These are phyloP conservation scores for Phenganax marumi DNA, from an alignment of 92 coral and sea anemone genomes.

Conservation along the genomic window DNA sequence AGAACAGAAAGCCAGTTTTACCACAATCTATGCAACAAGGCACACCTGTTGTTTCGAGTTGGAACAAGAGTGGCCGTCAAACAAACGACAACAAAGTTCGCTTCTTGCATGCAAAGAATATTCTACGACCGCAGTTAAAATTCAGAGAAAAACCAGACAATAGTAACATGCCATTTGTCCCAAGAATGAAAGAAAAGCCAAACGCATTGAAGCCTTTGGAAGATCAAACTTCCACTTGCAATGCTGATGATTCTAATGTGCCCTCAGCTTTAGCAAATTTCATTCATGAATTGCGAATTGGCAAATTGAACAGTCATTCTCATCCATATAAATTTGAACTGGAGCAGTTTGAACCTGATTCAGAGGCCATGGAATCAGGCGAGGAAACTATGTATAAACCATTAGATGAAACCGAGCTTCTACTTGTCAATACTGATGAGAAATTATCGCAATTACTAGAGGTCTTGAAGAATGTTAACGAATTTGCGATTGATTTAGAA, in stretches of 20 bases:
- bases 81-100: conserved; percentile 69
- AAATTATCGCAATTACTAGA: conserved; percentile 67
- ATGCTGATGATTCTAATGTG: conserved; percentile 60
- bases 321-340: conserved; percentile 91
- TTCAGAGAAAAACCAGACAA: conserved; percentile 87
- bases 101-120: conserved; percentile 87
- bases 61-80: conserved; percentile 62
- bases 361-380: conserved; percentile 52
- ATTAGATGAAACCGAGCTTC: conserved; percentile 73
- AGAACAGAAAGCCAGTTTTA: conserved; percentile 73
- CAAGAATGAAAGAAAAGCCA: conserved; percentile 78
- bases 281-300: conserved; percentile 81
- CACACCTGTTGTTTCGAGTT: conserved; percentile 88
- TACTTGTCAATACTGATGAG: conserved; percentile 67
- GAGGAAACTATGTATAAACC: conserved; percentile 68
- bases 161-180: conserved; percentile 84
- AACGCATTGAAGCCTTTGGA: conserved; percentile 79
- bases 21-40: conserved; percentile 75
- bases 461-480: conserved; percentile 59
- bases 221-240: conserved; percentile 14
- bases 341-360: conserved; percentile 69
- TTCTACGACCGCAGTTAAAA: conserved; percentile 85
- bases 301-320: conserved; percentile 28
- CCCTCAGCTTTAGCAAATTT: conserved; percentile 90
- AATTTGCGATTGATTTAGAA: conserved; percentile 96